These are phyloP conservation scores for Enteromius afrohamiltoni DNA, from an alignment of 2,797 vertebrate genomes.

Conservation along the genomic window DNA sequence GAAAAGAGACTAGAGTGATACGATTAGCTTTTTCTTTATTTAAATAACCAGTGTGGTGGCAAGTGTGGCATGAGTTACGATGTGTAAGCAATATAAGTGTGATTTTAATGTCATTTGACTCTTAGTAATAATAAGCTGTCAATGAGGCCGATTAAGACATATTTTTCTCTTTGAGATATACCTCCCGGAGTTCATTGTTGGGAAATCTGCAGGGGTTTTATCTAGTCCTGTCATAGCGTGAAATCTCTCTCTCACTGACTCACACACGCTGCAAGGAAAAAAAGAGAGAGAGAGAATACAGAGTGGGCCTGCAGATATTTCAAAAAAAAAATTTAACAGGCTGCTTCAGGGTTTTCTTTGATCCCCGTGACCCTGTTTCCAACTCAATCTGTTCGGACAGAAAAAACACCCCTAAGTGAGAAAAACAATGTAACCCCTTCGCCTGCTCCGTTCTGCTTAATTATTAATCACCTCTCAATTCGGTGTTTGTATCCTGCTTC, in stretches of 20 bases:
- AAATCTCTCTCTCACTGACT: slow-evolving; percentile 61
- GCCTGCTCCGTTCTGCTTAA: slow-evolving; percentile 52
- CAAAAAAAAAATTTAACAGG: slow-evolving; percentile 63
- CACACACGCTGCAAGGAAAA: slow-evolving; percentile 59
- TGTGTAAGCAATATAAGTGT: slow-evolving; percentile 28
- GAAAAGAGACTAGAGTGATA: slow-evolving; percentile 66
- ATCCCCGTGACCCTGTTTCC: slow-evolving; percentile 73
- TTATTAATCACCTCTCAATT: slow-evolving; percentile 56
- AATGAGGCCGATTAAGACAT: slow-evolving; percentile 55
- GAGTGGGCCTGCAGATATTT: slow-evolving; percentile 63
- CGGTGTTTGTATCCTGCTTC: slow-evolving; percentile 30
- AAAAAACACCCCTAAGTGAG: slow-evolving; percentile 55
- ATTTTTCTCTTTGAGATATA: slow-evolving; percentile 66
- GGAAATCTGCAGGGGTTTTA: slow-evolving; percentile 68
- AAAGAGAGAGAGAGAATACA: slow-evolving; percentile 49
- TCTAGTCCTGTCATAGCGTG: slow-evolving; percentile 65
- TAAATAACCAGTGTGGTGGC: slow-evolving; percentile 26
- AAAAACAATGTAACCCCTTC: slow-evolving; percentile 57
- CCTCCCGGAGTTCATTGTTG: slow-evolving; percentile 67
- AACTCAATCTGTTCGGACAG: slow-evolving; percentile 78
- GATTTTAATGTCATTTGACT: slow-evolving; percentile 46
- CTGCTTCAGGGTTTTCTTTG: slow-evolving; percentile 75
- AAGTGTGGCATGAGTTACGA: slow-evolving; percentile 8
- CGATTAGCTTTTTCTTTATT: slow-evolving; percentile 19
- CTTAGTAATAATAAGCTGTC: slow-evolving; percentile 45